Evolutionary conservation across 2,113 vertebrate genomes (phyloP).

Genomic region (Pristiophorus japonicus): DNA sequence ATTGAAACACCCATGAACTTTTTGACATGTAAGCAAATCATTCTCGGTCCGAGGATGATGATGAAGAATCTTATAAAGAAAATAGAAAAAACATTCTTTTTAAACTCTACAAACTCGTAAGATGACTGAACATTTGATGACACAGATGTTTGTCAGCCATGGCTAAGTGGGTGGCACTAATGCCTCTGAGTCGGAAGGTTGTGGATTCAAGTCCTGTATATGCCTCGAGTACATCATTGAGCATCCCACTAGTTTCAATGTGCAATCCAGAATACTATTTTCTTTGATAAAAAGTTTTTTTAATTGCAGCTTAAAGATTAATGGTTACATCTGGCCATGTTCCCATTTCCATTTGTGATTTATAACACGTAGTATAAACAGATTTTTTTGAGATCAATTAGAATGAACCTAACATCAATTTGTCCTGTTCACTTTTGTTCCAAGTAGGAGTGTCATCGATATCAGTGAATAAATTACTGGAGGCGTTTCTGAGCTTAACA

Average conservation of each 20-base stretch:
- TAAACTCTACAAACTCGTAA: not conserved
- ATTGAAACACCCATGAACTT: too few relatives aligned
- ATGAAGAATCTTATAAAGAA: too few relatives aligned
- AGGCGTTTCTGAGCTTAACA: not conserved
- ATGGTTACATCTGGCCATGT: not conserved
- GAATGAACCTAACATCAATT: too few relatives aligned
- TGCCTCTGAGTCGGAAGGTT: not conserved
- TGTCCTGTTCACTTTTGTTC: not conserved
- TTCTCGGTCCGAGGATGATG: too few relatives aligned
- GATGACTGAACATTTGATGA: not conserved
- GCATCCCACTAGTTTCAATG: not conserved
- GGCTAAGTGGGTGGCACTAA: not conserved
- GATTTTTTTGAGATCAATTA: too few relatives aligned
- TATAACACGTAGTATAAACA: not conserved
- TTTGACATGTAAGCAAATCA: too few relatives aligned
- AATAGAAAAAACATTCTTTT: not conserved
- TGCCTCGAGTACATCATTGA: too few relatives aligned
- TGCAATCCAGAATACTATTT: not conserved
- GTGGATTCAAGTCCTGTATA: not conserved
- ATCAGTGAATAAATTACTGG: not conserved
- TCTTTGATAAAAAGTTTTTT: not conserved
- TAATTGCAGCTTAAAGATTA: not conserved
- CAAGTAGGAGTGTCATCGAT: not conserved
- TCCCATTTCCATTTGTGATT: not conserved
- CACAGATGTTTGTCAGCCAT: not conserved